Evolutionary conservation across 2,113 vertebrate genomes (phyloP).

Genomic region (Chionis minor): DNA sequence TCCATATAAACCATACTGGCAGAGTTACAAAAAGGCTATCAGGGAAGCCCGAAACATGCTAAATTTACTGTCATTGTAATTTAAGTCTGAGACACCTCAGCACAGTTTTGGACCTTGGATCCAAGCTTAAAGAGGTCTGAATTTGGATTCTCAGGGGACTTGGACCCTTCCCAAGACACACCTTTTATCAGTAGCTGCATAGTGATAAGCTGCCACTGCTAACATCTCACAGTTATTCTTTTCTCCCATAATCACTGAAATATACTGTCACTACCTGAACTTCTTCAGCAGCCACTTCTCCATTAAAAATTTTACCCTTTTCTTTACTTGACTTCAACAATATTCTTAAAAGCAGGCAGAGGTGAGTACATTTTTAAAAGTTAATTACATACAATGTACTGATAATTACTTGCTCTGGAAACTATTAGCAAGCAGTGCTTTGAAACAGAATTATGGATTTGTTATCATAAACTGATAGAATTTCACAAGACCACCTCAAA

Average conservation of each 20-base stretch:
- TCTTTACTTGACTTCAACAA: not conserved
- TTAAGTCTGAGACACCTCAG: not conserved
- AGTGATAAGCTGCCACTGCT: not conserved
- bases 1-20: not conserved
- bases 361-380: not conserved
- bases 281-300: not conserved
- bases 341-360: not conserved
- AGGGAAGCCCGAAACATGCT: not conserved
- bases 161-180: not conserved
- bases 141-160: not conserved
- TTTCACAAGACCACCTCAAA: not conserved
- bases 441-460: not conserved
- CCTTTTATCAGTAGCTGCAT: not conserved
- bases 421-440: not conserved
- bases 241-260: not conserved
- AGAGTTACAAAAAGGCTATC: not conserved
- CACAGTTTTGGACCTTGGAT: not conserved
- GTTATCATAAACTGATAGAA: not conserved
- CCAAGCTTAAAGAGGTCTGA: not conserved
- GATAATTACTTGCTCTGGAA: not conserved
- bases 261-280: not conserved
- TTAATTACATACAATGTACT: not conserved
- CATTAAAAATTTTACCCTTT: not conserved
- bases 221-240: not conserved
- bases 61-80: not conserved